A percentile compares a stretch with the other conserved stretches of the same genome.
phyloP scores from a whole-genome alignment of 2,113 vertebrate species.

The Alethe diademata region DNA sequence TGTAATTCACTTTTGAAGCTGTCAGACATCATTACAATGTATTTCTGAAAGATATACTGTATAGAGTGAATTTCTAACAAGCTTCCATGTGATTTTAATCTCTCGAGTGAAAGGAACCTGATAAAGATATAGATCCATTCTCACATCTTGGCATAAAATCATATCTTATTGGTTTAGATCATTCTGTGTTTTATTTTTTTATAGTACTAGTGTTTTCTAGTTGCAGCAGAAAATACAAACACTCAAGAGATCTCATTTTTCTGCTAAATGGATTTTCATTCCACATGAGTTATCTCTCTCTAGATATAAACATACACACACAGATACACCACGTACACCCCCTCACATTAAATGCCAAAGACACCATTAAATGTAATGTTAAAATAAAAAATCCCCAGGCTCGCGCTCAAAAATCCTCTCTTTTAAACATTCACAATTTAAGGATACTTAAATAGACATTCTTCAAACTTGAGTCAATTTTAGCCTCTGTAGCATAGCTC shows the following conservation, averaged over 20 bases:
- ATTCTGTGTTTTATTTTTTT: conserved; percentile 46
- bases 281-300: conserved; percentile 55
- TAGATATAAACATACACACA: conserved; percentile 51
- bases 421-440: conserved; percentile 53
- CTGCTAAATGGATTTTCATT: conserved; percentile 69
- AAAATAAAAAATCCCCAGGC: conserved; percentile 57
- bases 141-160: conserved; percentile 68
- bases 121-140: conserved; percentile 73
- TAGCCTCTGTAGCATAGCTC: conserved; percentile 26
- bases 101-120: conserved; percentile 63
- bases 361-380: conserved; percentile 55
- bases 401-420: neutral
- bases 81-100: conserved; percentile 70
- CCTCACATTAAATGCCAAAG: conserved; percentile 56
- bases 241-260: conserved; percentile 65
- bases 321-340: conserved; percentile 43
- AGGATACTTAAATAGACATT: conserved; percentile 53
- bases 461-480: conserved; percentile 63
- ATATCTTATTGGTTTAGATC: conserved; percentile 70
- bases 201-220: conserved; percentile 63
- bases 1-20: conserved; percentile 59
- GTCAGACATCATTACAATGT: conserved; percentile 58
- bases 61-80: conserved; percentile 61
- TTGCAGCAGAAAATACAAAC: conserved; percentile 67
- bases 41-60: conserved; percentile 62